Base-by-base conservation (phyloP, 2,797 vertebrate genomes). In the Cheirogaleus major region DNA sequence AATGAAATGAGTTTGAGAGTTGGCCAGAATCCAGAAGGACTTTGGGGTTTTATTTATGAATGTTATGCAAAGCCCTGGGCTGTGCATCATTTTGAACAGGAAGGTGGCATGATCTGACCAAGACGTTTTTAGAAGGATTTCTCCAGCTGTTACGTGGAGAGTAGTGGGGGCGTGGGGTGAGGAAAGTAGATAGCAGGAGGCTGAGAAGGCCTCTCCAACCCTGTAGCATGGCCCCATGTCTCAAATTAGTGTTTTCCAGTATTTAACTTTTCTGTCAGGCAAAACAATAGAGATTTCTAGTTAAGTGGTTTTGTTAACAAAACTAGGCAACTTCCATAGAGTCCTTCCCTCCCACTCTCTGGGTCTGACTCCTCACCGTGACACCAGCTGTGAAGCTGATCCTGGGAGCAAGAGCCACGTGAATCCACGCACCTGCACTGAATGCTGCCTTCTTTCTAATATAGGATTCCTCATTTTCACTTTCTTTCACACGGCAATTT, bases 231-330 rank as follows among this genome's bases (percentile, higher is more conserved):
- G 59, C 43, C 45, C 45, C 48, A 12, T 20, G 11, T 63, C 72
- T 45, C 50, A 76, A 70, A 70, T 41, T 61, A 15, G 25, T 48
- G 45, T 67, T 91, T 87, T 57, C 76, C 25, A 15, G 69, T 17
- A 80, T 75, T 80, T 85, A 63, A 45, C n/a, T 91, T 93, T 50
- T 61, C 72, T 38, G 23, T 85, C 84, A 89, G 30, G 15, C 15
- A 72, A 73, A 70, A 83, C 10, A 73, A 63, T 23, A 43, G 32
- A 85, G 27, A 91, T 75, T 91, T 95, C 65, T 48, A 50, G 14
- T 76, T 86, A 84, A n/a, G 32, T 45, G 14, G 55, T 61, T 91
- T 93, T 61, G 70, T 84, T 91, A 79, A 30, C 48, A 88, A 91
- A 82, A 14, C 38, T n/a, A 81, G 8, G 0, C 10, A 43, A 57